Evolutionary conservation across 2,113 vertebrate genomes (phyloP).

Genomic region (Microcebus lehilahytsara): DNA sequence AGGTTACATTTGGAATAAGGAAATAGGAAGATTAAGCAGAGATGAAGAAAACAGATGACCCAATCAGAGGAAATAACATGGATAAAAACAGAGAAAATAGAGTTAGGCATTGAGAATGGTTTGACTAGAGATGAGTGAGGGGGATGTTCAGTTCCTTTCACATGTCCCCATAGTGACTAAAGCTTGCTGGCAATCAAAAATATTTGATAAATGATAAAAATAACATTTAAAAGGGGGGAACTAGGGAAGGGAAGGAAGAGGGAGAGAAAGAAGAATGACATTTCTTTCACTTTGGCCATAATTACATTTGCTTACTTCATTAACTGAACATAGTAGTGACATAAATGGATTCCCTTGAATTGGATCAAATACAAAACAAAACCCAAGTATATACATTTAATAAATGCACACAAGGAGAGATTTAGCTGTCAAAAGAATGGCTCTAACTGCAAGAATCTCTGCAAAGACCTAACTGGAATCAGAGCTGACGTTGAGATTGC

Average conservation of each 20-base stretch:
- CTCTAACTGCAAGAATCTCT: slow-evolving; percentile 44
- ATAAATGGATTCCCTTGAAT: neutral
- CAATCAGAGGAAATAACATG: neutral
- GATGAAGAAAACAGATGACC: neutral
- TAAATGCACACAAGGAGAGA: neutral
- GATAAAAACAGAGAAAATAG: neutral
- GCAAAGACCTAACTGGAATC: slow-evolving; percentile 38
- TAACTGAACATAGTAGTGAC: neutral
- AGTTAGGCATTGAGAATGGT: neutral
- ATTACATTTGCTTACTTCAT: neutral
- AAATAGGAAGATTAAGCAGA: neutral
- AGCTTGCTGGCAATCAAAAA: neutral
- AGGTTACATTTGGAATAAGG: neutral
- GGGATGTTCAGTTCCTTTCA: neutral
- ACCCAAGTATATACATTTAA: neutral
- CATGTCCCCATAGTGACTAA: neutral
- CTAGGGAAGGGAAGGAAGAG: too few relatives aligned
- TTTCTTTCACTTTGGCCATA: slow-evolving; percentile 2
- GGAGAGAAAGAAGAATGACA: neutral
- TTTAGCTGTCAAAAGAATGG: slow-evolving; percentile 42
- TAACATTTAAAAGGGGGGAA: neutral
- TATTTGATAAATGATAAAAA: slow-evolving; percentile 33
- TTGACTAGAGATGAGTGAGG: neutral
- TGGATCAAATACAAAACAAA: neutral
- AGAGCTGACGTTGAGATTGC: slow-evolving; percentile 24